A percentile compares a stretch with the other conserved stretches of the same genome.
These are phyloP conservation scores for Oceanodroma tethys DNA, from an alignment of 2,113 vertebrate species.

Conservation along the genomic window DNA sequence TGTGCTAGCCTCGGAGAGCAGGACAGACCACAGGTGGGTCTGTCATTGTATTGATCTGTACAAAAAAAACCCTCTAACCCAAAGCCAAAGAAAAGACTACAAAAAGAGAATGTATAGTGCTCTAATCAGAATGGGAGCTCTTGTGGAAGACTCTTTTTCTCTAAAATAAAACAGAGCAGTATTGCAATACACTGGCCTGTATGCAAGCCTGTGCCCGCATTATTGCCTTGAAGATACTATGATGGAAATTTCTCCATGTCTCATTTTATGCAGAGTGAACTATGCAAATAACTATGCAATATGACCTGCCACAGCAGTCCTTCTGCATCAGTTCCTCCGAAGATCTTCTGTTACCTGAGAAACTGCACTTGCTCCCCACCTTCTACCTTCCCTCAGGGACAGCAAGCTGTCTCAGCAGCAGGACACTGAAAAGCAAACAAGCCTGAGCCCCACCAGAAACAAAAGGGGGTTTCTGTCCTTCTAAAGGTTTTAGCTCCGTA, in stretches of 20 bases:
- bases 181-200: not conserved
- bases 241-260: not conserved
- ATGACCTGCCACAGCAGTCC: not conserved
- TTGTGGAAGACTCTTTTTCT: not conserved
- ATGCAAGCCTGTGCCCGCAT: not conserved
- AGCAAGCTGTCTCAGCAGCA: not conserved
- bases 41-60: not conserved
- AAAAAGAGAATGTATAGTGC: not conserved
- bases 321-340: not conserved
- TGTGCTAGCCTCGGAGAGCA: not conserved
- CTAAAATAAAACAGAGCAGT: not conserved
- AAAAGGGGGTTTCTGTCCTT: not conserved
- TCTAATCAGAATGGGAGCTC: not conserved
- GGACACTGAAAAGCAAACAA: not conserved
- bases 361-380: not conserved
- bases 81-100: not conserved
- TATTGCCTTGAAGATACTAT: not conserved
- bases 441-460: not conserved
- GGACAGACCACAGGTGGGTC: not conserved
- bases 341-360: not conserved
- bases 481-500: not conserved
- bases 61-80: not conserved
- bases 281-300: not conserved
- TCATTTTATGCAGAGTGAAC: not conserved
- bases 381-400: not conserved